Evolutionary conservation across 2,797 vertebrate species (phyloP).

Genomic region (Scyliorhinus canicula): DNA sequence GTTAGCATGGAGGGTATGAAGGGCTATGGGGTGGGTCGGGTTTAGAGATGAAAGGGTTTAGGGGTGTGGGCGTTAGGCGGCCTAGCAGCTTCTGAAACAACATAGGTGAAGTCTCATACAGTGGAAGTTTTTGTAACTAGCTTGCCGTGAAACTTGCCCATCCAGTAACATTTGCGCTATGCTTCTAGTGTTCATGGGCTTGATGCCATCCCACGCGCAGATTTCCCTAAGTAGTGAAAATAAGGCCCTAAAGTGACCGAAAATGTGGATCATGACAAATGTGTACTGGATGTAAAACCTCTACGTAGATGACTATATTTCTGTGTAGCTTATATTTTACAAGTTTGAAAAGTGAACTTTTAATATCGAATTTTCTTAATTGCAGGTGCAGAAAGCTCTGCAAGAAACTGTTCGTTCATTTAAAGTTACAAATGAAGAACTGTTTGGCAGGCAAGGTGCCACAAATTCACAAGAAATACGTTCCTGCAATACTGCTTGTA

Average conservation of each 20-base stretch:
- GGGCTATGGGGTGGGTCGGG: no score
- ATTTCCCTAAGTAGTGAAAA: background rate
- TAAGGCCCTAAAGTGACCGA: background rate
- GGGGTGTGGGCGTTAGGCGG: background rate
- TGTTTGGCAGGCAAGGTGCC: conserved; percentile 49
- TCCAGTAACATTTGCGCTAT: no score
- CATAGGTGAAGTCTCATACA: background rate
- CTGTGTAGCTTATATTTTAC: background rate
- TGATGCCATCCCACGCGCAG: no score
- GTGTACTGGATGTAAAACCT: background rate
- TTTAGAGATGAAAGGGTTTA: no score
- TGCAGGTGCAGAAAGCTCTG: conserved; percentile 70
- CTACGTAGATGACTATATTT: background rate
- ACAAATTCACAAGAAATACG: conserved; percentile 53
- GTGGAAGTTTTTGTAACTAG: no score
- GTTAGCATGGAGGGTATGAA: no score
- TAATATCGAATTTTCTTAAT: background rate
- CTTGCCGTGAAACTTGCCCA: no score
- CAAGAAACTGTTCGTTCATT: conserved; percentile 84
- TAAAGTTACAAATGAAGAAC: conserved; percentile 82
- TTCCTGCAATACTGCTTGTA: conserved; percentile 68
- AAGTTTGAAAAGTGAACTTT: background rate
- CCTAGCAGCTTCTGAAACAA: background rate
- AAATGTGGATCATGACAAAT: background rate
- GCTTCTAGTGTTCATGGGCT: no score